Percentiles rank a stretch among this genome's conserved stretches.
phyloP scores from a whole-genome alignment of 2,113 vertebrate genomes.

The Meles meles region DNA sequence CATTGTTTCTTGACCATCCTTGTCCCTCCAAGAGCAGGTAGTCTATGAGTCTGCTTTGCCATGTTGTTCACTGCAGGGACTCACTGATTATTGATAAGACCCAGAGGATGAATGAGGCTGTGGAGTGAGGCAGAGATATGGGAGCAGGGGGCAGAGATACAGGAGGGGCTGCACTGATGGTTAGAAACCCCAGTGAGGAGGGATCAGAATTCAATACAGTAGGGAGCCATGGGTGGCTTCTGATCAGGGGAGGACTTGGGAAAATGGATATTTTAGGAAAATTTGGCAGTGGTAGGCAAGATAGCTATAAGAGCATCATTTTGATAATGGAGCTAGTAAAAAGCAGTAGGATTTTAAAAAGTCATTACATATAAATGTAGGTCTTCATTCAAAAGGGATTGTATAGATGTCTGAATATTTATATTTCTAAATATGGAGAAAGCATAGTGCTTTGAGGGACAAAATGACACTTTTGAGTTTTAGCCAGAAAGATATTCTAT shows the following conservation, averaged over 20 bases:
- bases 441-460: background rate
- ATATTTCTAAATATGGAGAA: conserved; percentile 35
- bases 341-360: conserved; percentile 8
- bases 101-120: background rate
- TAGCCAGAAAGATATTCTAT: background rate
- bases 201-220: background rate
- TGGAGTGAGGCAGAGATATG: background rate
- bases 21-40: background rate
- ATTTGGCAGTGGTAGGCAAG: background rate
- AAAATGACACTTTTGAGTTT: conserved; percentile 27
- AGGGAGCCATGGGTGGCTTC: background rate
- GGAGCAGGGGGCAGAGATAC: no score
- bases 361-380: conserved; percentile 38
- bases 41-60: background rate
- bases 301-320: conserved; percentile 1
- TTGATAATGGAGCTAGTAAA: conserved; percentile 16
- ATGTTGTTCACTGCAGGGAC: background rate
- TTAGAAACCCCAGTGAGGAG: background rate
- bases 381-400: conserved; percentile 26
- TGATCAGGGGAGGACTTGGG: background rate
- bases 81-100: background rate
- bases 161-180: fast-evolving
- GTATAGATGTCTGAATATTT: conserved; percentile 47
- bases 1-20: background rate
- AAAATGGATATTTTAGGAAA: background rate